Percentiles rank a stretch among this genome's conserved stretches.
phyloP scores from a whole-genome alignment of 2,888 invertebrate species.

The Sinohyriopsis cumingii region DNA sequence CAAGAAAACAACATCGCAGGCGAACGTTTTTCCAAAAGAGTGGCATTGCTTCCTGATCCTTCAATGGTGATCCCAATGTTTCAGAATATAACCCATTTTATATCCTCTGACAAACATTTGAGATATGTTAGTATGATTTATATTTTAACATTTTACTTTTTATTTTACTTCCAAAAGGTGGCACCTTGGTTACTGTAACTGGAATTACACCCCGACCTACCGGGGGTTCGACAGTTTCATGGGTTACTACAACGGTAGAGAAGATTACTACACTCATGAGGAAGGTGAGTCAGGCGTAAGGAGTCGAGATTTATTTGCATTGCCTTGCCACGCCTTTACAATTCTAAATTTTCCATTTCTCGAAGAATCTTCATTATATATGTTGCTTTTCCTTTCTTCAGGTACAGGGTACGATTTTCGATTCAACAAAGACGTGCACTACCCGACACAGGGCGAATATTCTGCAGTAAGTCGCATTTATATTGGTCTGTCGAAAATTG shows the following conservation, averaged over 20 bases:
- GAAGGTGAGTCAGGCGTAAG: slow-evolving; percentile 15
- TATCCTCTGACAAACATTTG: no score
- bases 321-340: not conserved
- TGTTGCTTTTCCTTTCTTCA: slow-evolving; percentile 5
- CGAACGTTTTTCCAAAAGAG: no score
- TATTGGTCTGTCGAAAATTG: no score
- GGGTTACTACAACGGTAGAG: slow-evolving; percentile 70
- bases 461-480: slow-evolving; percentile 24
- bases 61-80: no score
- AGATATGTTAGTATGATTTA: no score
- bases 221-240: slow-evolving; percentile 73
- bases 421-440: slow-evolving; percentile 20
- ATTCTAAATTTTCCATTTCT: no score
- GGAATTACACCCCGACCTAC: slow-evolving; percentile 70
- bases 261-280: slow-evolving; percentile 64
- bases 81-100: no score
- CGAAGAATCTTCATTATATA: no score
- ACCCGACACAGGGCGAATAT: slow-evolving; percentile 23
- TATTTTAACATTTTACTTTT: not conserved
- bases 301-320: not conserved
- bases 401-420: slow-evolving; percentile 31
- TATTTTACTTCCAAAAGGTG: slow-evolving; percentile 60
- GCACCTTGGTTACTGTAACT: slow-evolving; percentile 73
- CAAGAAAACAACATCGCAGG: no score
- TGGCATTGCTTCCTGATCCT: no score